Conservation (phyloP, 1,140 invertebrate genomes). For the Hypsibius dujardini region DNA sequence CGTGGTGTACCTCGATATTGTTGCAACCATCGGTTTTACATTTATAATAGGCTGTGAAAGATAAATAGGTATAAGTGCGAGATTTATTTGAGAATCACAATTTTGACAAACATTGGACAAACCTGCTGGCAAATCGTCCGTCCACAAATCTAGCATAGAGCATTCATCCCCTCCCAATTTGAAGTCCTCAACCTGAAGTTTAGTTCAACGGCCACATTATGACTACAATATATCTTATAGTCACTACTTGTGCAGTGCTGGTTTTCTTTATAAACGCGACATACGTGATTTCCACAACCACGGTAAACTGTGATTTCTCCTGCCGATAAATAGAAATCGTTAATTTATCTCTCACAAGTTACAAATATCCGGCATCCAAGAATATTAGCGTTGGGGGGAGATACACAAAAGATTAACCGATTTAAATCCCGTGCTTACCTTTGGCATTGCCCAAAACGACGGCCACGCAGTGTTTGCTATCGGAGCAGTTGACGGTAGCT, state of each 20-base stretch:
- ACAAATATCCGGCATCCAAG: no score
- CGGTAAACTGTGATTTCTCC: slow-evolving; percentile 1
- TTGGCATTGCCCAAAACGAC: slow-evolving; percentile 7
- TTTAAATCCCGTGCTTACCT: not conserved
- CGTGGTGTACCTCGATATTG: not conserved
- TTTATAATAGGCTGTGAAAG: slow-evolving; percentile 9
- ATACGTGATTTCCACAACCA: slow-evolving; percentile 4
- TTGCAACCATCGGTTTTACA: slow-evolving; percentile 14
- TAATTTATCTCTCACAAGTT: no score
- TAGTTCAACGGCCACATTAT: no score
- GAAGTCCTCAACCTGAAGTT: not conserved
- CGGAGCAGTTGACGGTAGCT: not conserved
- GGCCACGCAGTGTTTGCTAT: not conserved
- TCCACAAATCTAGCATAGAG: not conserved
- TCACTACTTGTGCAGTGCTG: no score
- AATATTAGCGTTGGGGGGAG: no score
- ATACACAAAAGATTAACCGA: no score
- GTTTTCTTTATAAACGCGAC: no score
- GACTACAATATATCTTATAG: no score
- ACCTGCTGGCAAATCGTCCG: slow-evolving; percentile 15
- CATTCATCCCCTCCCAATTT: not conserved
- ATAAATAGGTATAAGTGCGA: not conserved
- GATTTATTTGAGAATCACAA: not conserved
- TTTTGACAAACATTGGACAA: not conserved
- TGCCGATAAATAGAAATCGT: not conserved